Base-by-base conservation (phyloP, 2,888 invertebrate genomes). In the Zygaena filipendulae region DNA sequence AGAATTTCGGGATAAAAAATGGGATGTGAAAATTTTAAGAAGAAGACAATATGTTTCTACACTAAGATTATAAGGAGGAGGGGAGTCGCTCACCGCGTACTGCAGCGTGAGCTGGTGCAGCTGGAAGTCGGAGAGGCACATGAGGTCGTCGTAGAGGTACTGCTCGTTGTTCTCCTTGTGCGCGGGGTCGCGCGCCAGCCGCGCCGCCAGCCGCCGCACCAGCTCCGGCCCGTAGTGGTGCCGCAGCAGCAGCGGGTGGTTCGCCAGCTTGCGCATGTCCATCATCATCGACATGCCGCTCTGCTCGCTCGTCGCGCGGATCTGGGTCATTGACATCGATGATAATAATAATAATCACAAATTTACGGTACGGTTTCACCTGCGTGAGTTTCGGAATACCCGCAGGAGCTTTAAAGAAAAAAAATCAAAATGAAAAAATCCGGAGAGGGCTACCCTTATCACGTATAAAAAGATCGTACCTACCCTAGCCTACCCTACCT, bases 181-280 rank as follows among this genome's bases (percentile, higher is more conserved):
- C 0, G 68, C 64, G 0, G 85, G 79, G 50, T 88, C 88, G 5
- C 66, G 63, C 0, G 90, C 87, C 21, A 94, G 70, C 2, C 84
- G 68, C 27, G 82, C 80, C 0, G 96, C 87, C 39, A 97, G 90
- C 40, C 82, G 68, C 32, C 83, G 61, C 22, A 87, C 58, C 44
- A 82, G 79, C 0, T 77, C 72, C 36, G 91, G 86, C 22, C 81
- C 82, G 54, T 90, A 93, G 62, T 90, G 85, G 52, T 83, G 83
- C 14, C 96, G 84, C 40, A 92, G 75, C 0, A 98, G 80, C 6
- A 96, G 74, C 0, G 97, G 96, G 69, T 98, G 98, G 75, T 97
- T 97, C 19, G 97, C 93, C 11, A 92, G 81, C 63, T 96, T 97
- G 2, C 97, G 82, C 69, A 98, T 85, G 60, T 95, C 92, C 88